Percentiles rank a stretch among this genome's conserved stretches.
phyloP scores from a whole-genome alignment of 2,113 vertebrate genomes.

The Sialia sialis region DNA sequence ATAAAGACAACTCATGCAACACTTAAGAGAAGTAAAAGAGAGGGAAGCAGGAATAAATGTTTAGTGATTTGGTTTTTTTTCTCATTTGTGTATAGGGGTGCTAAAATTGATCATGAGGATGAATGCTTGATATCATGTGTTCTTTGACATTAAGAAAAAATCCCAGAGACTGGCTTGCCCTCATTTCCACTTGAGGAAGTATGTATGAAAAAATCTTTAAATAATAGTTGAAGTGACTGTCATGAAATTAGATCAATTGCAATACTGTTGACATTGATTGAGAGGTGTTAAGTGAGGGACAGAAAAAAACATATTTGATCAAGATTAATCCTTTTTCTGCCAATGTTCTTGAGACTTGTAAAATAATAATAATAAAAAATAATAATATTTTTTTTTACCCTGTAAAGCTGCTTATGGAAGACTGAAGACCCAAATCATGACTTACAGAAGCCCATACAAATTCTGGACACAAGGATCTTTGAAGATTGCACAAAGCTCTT shows the following conservation, averaged over 20 bases:
- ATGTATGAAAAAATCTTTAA: not conserved
- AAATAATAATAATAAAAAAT: not conserved
- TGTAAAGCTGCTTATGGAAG: not conserved
- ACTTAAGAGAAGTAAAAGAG: not conserved
- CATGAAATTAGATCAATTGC: not conserved
- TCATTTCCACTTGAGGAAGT: not conserved
- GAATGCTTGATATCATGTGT: not conserved
- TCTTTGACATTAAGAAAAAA: not conserved
- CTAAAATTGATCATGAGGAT: not conserved
- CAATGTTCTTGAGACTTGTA: not conserved
- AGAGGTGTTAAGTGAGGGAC: not conserved
- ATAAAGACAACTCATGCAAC: not conserved
- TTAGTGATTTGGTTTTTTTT: rapidly evolving
- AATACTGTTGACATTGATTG: not conserved
- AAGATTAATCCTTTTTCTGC: not conserved
- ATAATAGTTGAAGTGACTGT: not conserved
- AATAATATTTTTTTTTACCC: not conserved
- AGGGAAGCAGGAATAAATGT: not conserved
- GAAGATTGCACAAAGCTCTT: not conserved
- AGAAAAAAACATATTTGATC: not conserved
- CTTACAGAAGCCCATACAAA: not conserved
- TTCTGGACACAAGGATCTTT: not conserved
- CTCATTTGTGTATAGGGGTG: not conserved
- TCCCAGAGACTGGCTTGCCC: not conserved
- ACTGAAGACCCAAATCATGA: not conserved